phyloP scores from a whole-genome alignment of 2,113 vertebrate species.

The Semicossyphus pulcher region DNA sequence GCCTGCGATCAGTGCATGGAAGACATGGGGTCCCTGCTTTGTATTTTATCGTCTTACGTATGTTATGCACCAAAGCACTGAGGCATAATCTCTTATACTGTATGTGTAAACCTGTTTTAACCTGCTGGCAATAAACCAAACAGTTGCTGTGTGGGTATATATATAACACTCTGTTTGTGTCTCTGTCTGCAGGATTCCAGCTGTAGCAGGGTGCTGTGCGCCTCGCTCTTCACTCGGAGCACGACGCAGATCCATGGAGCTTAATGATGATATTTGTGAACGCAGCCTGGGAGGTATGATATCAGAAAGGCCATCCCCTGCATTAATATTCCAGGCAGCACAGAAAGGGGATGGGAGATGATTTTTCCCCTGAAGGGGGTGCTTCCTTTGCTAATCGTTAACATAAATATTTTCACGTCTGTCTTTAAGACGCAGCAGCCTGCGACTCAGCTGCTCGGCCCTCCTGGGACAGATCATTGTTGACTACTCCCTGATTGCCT shows the following conservation, averaged over 20 bases:
- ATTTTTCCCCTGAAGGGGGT: constrained; percentile 59
- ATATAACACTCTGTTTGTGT: neutral
- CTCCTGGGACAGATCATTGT: constrained; percentile 35
- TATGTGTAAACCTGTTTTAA: neutral
- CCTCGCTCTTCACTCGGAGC: constrained; percentile 12
- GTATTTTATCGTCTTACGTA: neutral
- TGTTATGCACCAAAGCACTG: neutral
- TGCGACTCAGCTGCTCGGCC: neutral
- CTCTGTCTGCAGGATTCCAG: constrained; percentile 14
- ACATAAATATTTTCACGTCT: constrained; percentile 64
- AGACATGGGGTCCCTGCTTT: too few species aligned
- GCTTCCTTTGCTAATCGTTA: constrained; percentile 66
- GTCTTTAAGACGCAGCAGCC: constrained; percentile 57
- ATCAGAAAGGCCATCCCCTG: constrained; percentile 63
- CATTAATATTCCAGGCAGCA: constrained; percentile 75
- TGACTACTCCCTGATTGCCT: constrained; percentile 29
- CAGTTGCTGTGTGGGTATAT: constrained; percentile 1
- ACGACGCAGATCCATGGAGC: constrained; percentile 16
- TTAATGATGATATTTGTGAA: constrained; percentile 63
- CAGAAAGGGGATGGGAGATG: constrained; percentile 38
- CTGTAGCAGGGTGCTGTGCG: constrained; percentile 18
- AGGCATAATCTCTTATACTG: neutral
- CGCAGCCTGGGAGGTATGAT: constrained; percentile 40
- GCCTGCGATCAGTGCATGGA: too few species aligned
- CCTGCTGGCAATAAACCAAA: neutral